Evolutionary conservation across 2,888 invertebrate species (phyloP), one percentile per base, ranked within the genome.

Genomic region (Panopea generosa): DNA sequence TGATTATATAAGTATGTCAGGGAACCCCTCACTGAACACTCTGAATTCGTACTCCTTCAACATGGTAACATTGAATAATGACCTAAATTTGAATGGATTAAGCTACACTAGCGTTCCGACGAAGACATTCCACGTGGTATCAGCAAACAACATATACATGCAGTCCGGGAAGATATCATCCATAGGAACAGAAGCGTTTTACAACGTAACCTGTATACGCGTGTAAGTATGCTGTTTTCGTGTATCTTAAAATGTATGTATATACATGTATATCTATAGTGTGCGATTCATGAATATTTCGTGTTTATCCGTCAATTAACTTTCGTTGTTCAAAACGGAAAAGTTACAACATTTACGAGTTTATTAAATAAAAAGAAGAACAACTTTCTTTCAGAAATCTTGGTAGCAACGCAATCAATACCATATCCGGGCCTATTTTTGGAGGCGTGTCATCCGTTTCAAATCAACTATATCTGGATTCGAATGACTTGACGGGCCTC

Each of bases 111-210:
- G 69, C 22, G 56, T 87, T 6, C 82, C 78, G n/a, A 66, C 79
- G 1, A 57, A 67, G n/a, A 67, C 84, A 3, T 87, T 89, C 76
- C 68, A 80, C 18, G 62, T 73, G 33, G 84, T 89, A 7, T 49
- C 63, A 11, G 62, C 77, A 1, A 49, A 33, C 9, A 47, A 70
- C 22, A 50, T 50, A 20, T 9, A 20, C 11, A 11, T 50, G 11
- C 18, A 18, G 22, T 24, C 11, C 1, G 87, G 87, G 29, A 59
- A 72, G 2, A 78, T 89, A 0, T 50, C 74, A 7, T 76, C 70
- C 11, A 84, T 89, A 18, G 82, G 84, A 24, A 68, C 72, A 14
- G 82, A 73, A 22, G 84, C 86, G 0, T 87, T 88, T 56, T 70
- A 77, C 40, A 74, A 75, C n/a, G 57, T 81, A 1, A 61, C 56